Base-by-base conservation (phyloP, 30 jellyfish, hydroid and myxozoan genomes). In the Cassiopea xamachana region DNA sequence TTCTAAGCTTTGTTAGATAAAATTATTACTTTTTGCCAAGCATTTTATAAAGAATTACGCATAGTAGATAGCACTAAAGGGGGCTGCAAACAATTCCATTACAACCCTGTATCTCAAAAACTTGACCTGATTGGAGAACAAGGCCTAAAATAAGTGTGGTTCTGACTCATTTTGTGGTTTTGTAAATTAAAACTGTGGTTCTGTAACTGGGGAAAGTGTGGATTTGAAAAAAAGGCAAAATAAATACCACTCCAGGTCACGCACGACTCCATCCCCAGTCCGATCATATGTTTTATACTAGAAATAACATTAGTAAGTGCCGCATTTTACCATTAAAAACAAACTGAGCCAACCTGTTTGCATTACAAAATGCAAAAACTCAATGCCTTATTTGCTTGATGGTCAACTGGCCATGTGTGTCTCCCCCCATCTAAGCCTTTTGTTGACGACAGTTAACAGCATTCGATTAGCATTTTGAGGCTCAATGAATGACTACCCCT, bases 131-230 rank as follows among this genome's bases (percentile, higher is more conserved):
- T n/a, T n/a, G n/a, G n/a, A 51, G 64, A 51, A 2, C 64, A 55
- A 55, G 64, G 64, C 64, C 64, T 55, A 55, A 55, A 55, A 55
- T 55, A 67, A 67, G 76, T 67, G 76, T 67, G 76, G 76, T 67
- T 67, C 76, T 67, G 76, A 67, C 76, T 67, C 76, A 67, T 16
- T 67, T 67, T 14, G 76, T 67, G 76, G 76, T 67, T 67, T 67
- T 67, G 76, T 67, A 67, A 67, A 67, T 67, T 0, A 67, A 67
- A 67, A 67, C 76, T 67, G 82, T 73, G 60, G 82, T 39, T 73
- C 82, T 73, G 82, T 73, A 47, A 73, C 46, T 73, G 82, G 43
- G 82, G 82, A 73, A 16, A 73, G 82, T 73, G 59, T 73, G 82
- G 82, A 73, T 0, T 73, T 73, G 78, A 16, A 67, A 67, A 67